phyloP scores from a whole-genome alignment of 2,888 invertebrate species.

The Hypsopygia costalis region DNA sequence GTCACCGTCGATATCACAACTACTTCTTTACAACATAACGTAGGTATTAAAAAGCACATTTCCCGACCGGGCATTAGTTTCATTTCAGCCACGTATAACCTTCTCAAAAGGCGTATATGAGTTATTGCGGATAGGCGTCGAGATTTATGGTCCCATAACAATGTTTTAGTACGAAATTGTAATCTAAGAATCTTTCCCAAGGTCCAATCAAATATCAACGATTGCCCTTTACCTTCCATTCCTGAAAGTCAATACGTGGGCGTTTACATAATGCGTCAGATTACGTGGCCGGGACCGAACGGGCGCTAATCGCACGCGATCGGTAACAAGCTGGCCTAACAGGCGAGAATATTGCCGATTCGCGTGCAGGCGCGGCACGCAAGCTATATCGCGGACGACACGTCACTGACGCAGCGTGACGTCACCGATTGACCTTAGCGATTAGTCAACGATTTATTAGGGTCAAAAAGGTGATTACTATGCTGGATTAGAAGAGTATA shows the following conservation, averaged over 20 bases:
- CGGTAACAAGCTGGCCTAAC: conserved; percentile 9
- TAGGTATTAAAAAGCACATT: too few species aligned
- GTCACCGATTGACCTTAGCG: conserved; percentile 29
- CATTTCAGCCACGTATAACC: too few species aligned
- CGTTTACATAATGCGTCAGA: neutral
- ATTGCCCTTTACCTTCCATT: neutral
- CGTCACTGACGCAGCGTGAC: conserved; percentile 42
- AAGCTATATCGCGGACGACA: conserved; percentile 17
- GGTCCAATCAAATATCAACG: conserved; percentile 1
- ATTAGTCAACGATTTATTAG: neutral
- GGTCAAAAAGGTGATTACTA: neutral
- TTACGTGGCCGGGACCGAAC: neutral
- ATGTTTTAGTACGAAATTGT: neutral
- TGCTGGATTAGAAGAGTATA: too few species aligned
- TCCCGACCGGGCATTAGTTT: too few species aligned
- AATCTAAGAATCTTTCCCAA: conserved; percentile 1
- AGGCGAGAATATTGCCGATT: too few species aligned
- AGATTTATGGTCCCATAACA: neutral
- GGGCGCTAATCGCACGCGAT: neutral
- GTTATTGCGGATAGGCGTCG: too few species aligned
- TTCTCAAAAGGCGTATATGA: too few species aligned
- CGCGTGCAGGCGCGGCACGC: conserved; percentile 24
- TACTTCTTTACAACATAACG: too few species aligned
- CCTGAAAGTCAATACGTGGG: conserved; percentile 2
- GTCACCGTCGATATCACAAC: too few species aligned